Conservation (phyloP, 2,797 vertebrate species). For the Nannoperca australis region DNA sequence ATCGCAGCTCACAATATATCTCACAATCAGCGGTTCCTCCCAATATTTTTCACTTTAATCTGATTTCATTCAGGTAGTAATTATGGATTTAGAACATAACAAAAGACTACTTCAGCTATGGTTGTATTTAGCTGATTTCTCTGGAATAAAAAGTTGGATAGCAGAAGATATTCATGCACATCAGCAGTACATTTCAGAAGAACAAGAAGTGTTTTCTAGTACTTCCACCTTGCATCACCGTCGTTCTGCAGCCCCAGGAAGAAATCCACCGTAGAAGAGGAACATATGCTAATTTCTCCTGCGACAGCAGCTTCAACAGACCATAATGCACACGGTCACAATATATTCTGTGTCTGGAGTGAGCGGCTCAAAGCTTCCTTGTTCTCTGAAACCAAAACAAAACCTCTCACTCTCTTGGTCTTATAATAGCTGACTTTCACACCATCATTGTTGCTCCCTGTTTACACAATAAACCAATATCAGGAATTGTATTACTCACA, state of each 20-base stretch:
- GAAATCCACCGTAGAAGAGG: slow-evolving; percentile 16
- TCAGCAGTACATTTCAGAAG: neutral
- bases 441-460: neutral
- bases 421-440: neutral
- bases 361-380: slow-evolving; percentile 22
- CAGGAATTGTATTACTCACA: neutral
- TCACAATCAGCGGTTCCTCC: neutral
- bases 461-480: neutral
- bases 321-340: neutral
- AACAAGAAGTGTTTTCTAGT: neutral
- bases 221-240: neutral
- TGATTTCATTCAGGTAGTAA: neutral
- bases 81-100: neutral
- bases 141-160: neutral
- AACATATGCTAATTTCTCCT: slow-evolving; percentile 10
- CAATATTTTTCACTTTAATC: rapidly evolving
- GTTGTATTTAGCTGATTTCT: neutral
- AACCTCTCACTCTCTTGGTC: neutral
- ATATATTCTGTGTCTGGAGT: slow-evolving; percentile 13
- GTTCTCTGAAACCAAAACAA: slow-evolving; percentile 5
- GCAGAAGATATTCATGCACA: neutral
- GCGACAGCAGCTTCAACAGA: neutral
- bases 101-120: neutral
- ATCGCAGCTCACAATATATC: neutral
- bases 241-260: neutral